Conservation (phyloP, 2,888 invertebrate genomes). For the Netelia inedita region DNA sequence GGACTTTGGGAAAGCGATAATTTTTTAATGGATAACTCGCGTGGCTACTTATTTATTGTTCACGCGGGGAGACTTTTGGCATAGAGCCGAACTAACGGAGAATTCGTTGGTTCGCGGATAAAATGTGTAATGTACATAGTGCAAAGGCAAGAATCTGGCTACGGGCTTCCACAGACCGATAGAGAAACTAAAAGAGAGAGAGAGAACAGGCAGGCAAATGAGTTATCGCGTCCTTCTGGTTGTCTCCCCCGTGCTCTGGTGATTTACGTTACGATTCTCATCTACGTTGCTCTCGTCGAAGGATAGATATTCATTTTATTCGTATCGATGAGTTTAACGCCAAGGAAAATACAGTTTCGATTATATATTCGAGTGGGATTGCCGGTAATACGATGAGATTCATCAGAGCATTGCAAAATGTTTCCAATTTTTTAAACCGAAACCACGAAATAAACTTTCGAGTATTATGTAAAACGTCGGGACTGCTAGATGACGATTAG, state of each 20-base stretch:
- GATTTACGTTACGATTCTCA: conserved; percentile 67
- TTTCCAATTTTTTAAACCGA: neutral
- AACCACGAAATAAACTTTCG: conserved; percentile 3
- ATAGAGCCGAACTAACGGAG: conserved; percentile 6
- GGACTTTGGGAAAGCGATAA: conserved; percentile 22
- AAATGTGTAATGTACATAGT: conserved; percentile 42
- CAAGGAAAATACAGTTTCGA: conserved; percentile 61
- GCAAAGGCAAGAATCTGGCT: conserved; percentile 5
- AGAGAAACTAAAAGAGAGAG: conserved; percentile 20
- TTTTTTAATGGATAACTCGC: conserved; percentile 29
- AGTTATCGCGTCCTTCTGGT: conserved; percentile 67
- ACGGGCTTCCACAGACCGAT: conserved; percentile 10
- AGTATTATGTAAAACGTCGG: conserved; percentile 5
- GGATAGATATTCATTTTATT: conserved; percentile 67
- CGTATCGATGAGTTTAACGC: conserved; percentile 62
- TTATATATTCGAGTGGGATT: conserved; percentile 35
- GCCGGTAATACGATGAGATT: neutral
- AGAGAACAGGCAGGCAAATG: conserved; percentile 35
- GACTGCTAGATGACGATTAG: neutral
- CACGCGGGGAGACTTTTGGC: conserved; percentile 47
- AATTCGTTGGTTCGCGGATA: conserved; percentile 48
- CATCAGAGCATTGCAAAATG: neutral
- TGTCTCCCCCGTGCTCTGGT: conserved; percentile 42
- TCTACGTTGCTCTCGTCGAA: conserved; percentile 55
- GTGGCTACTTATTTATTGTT: conserved; percentile 56